Conservation (phyloP, 2,888 invertebrate species). For the Tiliacea aurago region DNA sequence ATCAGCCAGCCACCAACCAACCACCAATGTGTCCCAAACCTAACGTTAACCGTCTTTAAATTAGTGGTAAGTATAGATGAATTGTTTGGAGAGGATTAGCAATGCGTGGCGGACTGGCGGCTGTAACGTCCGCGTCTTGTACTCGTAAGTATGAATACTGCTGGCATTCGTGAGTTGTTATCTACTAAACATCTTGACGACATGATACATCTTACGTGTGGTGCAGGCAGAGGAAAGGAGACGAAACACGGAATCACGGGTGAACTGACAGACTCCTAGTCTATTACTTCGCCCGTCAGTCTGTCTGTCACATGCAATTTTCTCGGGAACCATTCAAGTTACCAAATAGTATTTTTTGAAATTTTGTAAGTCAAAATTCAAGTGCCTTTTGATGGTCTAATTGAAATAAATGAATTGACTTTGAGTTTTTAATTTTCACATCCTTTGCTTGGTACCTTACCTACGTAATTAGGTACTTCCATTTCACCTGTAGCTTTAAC, state of each 20-base stretch:
- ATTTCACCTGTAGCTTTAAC: neutral
- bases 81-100: constrained; percentile 30
- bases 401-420: neutral
- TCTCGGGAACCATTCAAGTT: neutral
- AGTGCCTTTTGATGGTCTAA: too few relatives aligned
- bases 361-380: neutral
- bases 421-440: neutral
- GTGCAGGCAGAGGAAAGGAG: neutral
- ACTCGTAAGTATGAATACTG: neutral
- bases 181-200: neutral
- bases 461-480: neutral
- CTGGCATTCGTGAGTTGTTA: constrained; percentile 7
- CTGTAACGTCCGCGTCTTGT: constrained; percentile 7
- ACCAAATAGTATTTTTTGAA: too few relatives aligned
- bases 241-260: neutral
- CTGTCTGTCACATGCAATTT: neutral
- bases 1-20: neutral
- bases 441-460: neutral
- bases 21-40: constrained; percentile 31
- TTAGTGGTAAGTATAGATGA: constrained; percentile 26
- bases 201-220: neutral
- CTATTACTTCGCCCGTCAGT: neutral
- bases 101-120: constrained; percentile 37
- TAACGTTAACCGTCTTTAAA: constrained; percentile 41
- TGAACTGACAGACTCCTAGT: neutral